Conservation (phyloP, 2,888 invertebrate species). For the Eremobia ochroleuca region DNA sequence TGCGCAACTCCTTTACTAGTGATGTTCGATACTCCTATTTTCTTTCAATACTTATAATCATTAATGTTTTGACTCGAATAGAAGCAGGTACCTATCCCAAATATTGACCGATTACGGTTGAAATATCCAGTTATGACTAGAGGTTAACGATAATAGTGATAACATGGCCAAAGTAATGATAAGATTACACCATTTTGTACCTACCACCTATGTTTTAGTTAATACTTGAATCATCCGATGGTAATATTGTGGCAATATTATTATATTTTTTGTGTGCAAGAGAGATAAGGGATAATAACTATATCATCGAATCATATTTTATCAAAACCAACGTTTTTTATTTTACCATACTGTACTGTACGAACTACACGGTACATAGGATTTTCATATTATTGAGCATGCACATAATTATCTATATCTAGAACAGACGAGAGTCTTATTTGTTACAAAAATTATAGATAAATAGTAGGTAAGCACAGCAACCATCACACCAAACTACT, state of each 20-base stretch:
- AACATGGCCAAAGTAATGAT: conserved; percentile 43
- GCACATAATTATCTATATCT: background rate
- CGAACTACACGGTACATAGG: too few relatives aligned
- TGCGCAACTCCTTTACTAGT: conserved; percentile 79
- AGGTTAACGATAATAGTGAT: conserved; percentile 24
- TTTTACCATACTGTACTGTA: too few relatives aligned
- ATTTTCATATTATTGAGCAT: too few relatives aligned
- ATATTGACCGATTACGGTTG: conserved; percentile 8
- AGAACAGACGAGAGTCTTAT: background rate
- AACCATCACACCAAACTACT: background rate
- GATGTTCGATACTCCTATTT: conserved; percentile 55
- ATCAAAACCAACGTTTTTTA: too few relatives aligned
- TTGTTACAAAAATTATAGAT: background rate
- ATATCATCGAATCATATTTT: conserved; percentile 8
- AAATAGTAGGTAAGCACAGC: background rate
- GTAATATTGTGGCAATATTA: background rate
- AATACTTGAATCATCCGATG: background rate
- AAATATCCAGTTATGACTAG: conserved; percentile 18
- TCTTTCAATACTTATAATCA: background rate
- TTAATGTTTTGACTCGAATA: background rate
- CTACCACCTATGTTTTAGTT: conserved; percentile 7
- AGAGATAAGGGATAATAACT: background rate
- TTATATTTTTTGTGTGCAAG: background rate
- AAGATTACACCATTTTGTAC: conserved; percentile 51
- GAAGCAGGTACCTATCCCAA: background rate